Percentiles rank a stretch among this genome's conserved stretches.
Evolutionary conservation across 2,888 invertebrate species (phyloP).

Genomic region (Noctuana brunneofusca): DNA sequence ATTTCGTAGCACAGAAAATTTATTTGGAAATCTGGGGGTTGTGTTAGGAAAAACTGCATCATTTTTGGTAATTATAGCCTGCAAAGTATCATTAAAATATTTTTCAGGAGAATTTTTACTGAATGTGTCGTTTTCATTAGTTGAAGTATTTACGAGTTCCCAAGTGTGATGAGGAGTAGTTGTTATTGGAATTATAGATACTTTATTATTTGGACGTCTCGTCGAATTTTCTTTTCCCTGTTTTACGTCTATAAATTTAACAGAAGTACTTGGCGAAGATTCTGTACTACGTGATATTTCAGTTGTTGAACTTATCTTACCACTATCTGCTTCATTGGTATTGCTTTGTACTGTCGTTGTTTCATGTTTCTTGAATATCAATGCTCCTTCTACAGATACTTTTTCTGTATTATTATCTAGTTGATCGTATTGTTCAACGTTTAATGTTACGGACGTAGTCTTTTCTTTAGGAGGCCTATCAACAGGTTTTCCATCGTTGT

Average conservation of each 20-base stretch:
- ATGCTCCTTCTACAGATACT: conserved; percentile 71
- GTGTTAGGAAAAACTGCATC: conserved; percentile 71
- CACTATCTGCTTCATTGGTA: conserved; percentile 42
- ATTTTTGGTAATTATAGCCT: conserved; percentile 85
- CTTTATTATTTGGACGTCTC: conserved; percentile 73
- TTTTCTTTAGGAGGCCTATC: conserved; percentile 77
- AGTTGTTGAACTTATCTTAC: conserved; percentile 37
- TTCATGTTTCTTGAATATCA: conserved; percentile 69
- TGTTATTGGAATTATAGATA: conserved; percentile 73
- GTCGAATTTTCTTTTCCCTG: conserved; percentile 63
- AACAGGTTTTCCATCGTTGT: conserved; percentile 70
- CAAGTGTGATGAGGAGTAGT: conserved; percentile 74
- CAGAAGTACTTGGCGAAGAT: conserved; percentile 34
- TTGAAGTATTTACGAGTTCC: conserved; percentile 83
- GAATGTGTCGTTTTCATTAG: conserved; percentile 66
- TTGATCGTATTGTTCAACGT: conserved; percentile 65
- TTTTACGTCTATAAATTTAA: conserved; percentile 41
- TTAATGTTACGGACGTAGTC: conserved; percentile 69
- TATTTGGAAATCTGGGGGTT: conserved; percentile 70
- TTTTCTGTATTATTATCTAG: conserved; percentile 67
- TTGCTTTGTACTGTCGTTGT: conserved; percentile 40
- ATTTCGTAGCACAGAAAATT: conserved; percentile 80
- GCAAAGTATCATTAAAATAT: conserved; percentile 84
- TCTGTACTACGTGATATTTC: conserved; percentile 36
- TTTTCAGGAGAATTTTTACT: conserved; percentile 75